Evolutionary conservation across 2,888 invertebrate species (phyloP), one percentile per base, ranked within the genome.

Genomic region (Entomobrya proxima): DNA sequence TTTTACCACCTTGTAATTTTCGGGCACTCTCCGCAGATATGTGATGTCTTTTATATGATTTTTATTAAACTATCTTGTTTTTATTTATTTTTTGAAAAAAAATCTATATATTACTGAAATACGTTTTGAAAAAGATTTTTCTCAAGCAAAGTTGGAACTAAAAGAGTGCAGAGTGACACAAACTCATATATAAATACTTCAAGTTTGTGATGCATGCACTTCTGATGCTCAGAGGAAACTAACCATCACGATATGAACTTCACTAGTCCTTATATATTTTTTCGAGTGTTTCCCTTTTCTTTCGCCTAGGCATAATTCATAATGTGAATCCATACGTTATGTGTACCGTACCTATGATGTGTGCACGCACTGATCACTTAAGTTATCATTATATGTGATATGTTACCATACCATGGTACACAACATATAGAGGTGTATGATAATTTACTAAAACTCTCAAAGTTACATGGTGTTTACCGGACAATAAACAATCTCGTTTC

Each of bases 251-350:
- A 3, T 9, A 30, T 35, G 61, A 55, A 35, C 40, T 55, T 44
- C 75, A 75, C 67, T 64, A 61, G 75, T 52, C 85, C 79, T 85
- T 85, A 85, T 84, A 74, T 83, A 85, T 80, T 80, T n/a, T n/a
- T 78, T 35, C 40, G 58, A 85, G 50, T 21, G 11, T 18, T 82
- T 82, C 82, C 61, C 47, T 64, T 81, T 32, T 44, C 55, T 27
- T 24, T 1, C 1, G 52, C 6, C 9, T 2, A 27, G 61, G 32
- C 32, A 61, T 61, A 32, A 32, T 32, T 61, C 32, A 61, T 61
- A n/a, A 61, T 15, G n/a, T n/a, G n/a, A n/a, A n/a, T n/a, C n/a
- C n/a, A n/a, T n/a, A n/a, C n/a, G n/a, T n/a, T n/a, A 50, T 4
- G n/a, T 4, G 32, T 61, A 61, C 9, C 5, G 32, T 61, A 27